phyloP scores from a whole-genome alignment of 2,113 vertebrate genomes.

The Trichechus manatus region DNA sequence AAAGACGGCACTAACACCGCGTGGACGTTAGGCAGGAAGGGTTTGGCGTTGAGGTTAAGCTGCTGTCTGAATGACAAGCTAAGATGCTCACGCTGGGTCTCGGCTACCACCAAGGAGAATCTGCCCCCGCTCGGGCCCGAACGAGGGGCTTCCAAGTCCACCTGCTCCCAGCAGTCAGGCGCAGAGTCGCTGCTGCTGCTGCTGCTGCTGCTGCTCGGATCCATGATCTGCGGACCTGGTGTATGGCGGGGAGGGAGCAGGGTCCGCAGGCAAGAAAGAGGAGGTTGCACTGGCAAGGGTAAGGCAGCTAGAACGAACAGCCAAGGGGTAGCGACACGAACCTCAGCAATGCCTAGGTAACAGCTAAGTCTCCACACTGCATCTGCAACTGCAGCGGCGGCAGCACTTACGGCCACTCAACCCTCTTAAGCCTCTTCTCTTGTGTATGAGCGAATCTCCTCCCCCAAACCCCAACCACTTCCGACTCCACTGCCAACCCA shows the following conservation, averaged over 20 bases:
- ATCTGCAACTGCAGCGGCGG: constrained; percentile 76
- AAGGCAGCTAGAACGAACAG: constrained; percentile 12
- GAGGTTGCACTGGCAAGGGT: background rate
- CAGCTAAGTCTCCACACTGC: constrained; percentile 54
- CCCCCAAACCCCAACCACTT: constrained; percentile 82
- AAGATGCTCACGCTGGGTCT: constrained; percentile 80
- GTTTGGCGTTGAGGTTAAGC: constrained; percentile 95
- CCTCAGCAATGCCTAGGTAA: constrained; percentile 42
- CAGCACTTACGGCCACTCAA: constrained; percentile 80
- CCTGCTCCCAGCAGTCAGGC: constrained; percentile 98
- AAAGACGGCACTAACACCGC: constrained; percentile 94
- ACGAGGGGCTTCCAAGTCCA: constrained; percentile 90
- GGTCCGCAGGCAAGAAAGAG: constrained; percentile 17
- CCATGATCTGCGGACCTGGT: constrained; percentile 65
- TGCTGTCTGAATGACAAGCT: constrained; percentile 88
- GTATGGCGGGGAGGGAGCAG: constrained; percentile 46
- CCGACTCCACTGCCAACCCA: constrained; percentile 80
- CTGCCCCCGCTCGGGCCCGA: constrained; percentile 64
- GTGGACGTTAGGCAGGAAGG: constrained; percentile 96
- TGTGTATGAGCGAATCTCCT: constrained; percentile 81
- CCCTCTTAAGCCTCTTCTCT: constrained; percentile 62
- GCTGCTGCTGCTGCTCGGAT: constrained; percentile 76
- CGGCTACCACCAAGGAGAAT: constrained; percentile 56
- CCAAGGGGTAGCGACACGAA: constrained; percentile 38
- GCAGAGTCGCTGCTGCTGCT: constrained; percentile 92